Base-by-base conservation (phyloP, 1,140 invertebrate genomes). In the Drosophila obscura region DNA sequence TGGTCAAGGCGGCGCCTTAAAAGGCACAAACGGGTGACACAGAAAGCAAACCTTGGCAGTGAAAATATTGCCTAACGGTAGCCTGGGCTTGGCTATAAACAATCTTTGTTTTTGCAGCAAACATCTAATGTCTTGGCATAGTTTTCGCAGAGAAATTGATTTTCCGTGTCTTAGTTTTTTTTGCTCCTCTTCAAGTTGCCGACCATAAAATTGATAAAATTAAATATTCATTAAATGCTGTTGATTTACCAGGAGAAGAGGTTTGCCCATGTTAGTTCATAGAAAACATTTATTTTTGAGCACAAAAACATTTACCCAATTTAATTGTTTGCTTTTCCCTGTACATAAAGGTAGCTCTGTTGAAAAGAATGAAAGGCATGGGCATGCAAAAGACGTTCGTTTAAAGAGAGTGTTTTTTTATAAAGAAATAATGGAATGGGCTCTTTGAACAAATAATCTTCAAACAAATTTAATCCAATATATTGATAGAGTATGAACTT, bases 21-120 rank as follows among this genome's bases (percentile, higher is more conserved):
- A 77, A 68, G 73, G 63, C 63, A 45, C 74, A 49, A 53, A 35
- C 50, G 19, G 55, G 22, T 77, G 73, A 77, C 73, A 69, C 44
- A 62, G 56, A 76, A 68, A 75, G 39, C 62, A 74, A 69, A 76
- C 73, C 73, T 77, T 77, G 73, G 64, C 73, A 77, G 63, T 76
- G 73, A 77, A 76, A 77, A 67, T 76, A 52, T 75, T 49, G 53
- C 52, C 69, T 57, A 57, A 73, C 52, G 62, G 50, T 58, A 41
- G 72, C 50, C 31, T 50, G 46, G 55, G 62, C 66, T 68, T 39
- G 66, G 44, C 66, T 26, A 39, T 53, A 66, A 67, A 67, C 35
- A 52, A 44, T 43, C 60, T 50, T 50, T 24, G 26, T 22, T 39
- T 13, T 39, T 45, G 61, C 46, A 66, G 51, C 35, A 60, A 66